Percentiles rank a stretch among this genome's conserved stretches.
These are phyloP conservation scores for Ataeniobius toweri DNA, from an alignment of 2,797 vertebrate genomes.

Conservation along the genomic window DNA sequence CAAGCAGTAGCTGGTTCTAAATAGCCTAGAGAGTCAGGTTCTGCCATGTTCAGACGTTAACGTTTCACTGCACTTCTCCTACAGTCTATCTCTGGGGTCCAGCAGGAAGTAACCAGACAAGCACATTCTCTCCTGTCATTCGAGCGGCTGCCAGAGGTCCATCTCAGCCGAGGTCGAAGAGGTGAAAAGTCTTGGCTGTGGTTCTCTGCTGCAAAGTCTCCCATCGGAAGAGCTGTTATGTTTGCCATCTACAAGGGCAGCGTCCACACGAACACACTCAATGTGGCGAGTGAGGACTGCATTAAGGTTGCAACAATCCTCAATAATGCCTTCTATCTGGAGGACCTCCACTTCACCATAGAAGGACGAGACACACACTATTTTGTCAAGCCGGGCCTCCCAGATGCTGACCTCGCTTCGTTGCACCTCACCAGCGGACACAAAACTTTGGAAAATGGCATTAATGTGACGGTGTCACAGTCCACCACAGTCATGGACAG, in stretches of 20 bases:
- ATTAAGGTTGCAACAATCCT: conserved; percentile 97
- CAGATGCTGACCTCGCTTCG: conserved; percentile 92
- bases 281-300: conserved; percentile 97
- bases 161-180: conserved; percentile 83
- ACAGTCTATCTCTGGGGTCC: conserved; percentile 96
- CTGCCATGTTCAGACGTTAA: conserved; percentile 75
- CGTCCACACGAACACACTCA: conserved; percentile 93
- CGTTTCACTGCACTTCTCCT: conserved; percentile 75
- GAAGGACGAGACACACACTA: conserved; percentile 96
- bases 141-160: conserved; percentile 93
- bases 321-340: conserved; percentile 96
- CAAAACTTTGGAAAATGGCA: conserved; percentile 94
- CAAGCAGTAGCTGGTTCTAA: conserved; percentile 64
- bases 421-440: conserved; percentile 93
- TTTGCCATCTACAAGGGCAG: conserved; percentile 94
- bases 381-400: conserved; percentile 95
- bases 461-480: conserved; percentile 96
- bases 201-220: conserved; percentile 94
- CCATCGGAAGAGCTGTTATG: conserved; percentile 96
- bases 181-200: conserved; percentile 94
- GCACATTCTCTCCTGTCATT: conserved; percentile 93
- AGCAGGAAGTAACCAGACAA: conserved; percentile 95
- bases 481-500: conserved; percentile 95
- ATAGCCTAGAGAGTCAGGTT: conserved; percentile 66
- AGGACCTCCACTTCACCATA: conserved; percentile 95